Conservation (phyloP, 2,888 invertebrate species). For the Mythimna lalbum region DNA sequence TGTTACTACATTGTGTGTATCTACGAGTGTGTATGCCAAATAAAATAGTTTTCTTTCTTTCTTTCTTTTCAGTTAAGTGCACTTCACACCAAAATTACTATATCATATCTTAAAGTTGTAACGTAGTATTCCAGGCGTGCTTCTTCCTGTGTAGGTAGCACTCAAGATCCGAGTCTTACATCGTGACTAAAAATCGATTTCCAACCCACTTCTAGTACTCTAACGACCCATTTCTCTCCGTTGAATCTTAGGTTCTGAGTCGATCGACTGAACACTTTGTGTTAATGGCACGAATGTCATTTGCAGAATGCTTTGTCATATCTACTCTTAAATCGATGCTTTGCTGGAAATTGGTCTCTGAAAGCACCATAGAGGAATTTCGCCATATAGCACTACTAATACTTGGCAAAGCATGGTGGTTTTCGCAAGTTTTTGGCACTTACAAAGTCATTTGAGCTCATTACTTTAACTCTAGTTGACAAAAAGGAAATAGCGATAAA, state of each 20-base stretch:
- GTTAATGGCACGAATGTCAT: constrained; percentile 57
- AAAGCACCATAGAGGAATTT: not conserved
- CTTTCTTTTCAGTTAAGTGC: no score
- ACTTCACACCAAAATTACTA: not conserved
- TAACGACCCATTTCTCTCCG: constrained; percentile 55
- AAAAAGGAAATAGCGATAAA: not conserved
- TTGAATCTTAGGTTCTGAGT: constrained; percentile 47
- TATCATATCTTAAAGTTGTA: not conserved
- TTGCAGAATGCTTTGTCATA: constrained; percentile 49
- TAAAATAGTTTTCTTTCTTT: no score
- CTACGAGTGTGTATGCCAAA: no score
- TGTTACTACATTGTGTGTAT: no score
- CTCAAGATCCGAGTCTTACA: constrained; percentile 7
- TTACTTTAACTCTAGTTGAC: not conserved
- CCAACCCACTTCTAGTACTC: constrained; percentile 51
- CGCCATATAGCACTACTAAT: not conserved
- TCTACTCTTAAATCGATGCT: constrained; percentile 23
- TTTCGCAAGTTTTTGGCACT: not conserved
- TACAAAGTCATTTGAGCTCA: not conserved
- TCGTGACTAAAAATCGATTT: constrained; percentile 52
- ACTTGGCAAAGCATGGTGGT: not conserved
- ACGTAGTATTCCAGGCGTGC: constrained; percentile 17
- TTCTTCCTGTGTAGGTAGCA: not conserved
- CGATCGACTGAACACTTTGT: constrained; percentile 57
- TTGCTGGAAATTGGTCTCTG: constrained; percentile 8